phyloP scores from a whole-genome alignment of 2,113 vertebrate genomes.

The Apistogramma diplotaenia region DNA sequence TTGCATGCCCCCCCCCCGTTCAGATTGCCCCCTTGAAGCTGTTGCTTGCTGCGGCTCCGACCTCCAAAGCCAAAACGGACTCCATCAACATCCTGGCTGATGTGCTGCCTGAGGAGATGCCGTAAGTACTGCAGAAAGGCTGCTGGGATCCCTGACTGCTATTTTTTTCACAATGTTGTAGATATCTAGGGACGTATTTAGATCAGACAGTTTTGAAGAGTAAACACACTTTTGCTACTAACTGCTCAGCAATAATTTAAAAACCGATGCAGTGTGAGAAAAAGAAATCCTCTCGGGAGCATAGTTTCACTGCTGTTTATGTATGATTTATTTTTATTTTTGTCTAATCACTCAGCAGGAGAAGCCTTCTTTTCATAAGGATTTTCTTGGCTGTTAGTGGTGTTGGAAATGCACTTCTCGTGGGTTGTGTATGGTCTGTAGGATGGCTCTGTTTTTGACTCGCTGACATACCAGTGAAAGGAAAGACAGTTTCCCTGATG shows the following conservation, averaged over 20 bases:
- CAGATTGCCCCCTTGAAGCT: conserved; percentile 97
- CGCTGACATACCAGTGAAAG: not conserved
- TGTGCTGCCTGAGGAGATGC: conserved; percentile 96
- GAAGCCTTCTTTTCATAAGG: not conserved
- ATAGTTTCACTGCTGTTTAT: not conserved
- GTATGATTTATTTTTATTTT: not conserved
- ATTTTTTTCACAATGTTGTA: not conserved
- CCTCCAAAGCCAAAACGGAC: conserved; percentile 97
- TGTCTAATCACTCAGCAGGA: not conserved
- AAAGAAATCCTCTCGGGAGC: not conserved
- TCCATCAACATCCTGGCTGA: conserved; percentile 98
- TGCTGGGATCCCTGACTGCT: not conserved
- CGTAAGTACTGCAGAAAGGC: conserved; percentile 77
- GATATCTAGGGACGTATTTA: not conserved
- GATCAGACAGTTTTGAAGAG: not conserved
- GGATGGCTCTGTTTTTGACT: not conserved
- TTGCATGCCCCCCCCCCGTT: not conserved
- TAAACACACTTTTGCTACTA: not conserved
- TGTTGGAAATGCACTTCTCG: not conserved
- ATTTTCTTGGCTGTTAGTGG: not conserved
- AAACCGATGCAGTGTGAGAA: not conserved
- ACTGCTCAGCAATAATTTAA: not conserved
- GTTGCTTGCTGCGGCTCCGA: conserved; percentile 93
- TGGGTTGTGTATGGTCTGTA: not conserved
- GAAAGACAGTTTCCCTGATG: not conserved